Conservation (phyloP, 2,888 invertebrate genomes). For the Ormyrus rosae region DNA sequence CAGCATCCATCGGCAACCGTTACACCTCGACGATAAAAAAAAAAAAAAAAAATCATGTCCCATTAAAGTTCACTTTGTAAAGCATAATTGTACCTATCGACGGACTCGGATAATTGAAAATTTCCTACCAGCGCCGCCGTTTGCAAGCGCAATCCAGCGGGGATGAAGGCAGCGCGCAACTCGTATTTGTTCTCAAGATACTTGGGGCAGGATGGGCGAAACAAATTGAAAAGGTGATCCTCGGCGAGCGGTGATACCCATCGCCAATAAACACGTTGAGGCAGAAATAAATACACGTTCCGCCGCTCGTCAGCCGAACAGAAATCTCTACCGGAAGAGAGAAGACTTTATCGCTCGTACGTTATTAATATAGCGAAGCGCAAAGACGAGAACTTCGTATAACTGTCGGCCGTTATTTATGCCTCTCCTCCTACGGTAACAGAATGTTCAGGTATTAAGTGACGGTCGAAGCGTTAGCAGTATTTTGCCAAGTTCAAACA, state of each 20-base stretch:
- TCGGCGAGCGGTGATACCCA: slow-evolving; percentile 37
- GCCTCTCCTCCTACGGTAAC: slow-evolving; percentile 21
- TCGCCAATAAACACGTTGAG: slow-evolving; percentile 51
- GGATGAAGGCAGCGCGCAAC: slow-evolving; percentile 24
- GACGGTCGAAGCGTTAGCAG: slow-evolving; percentile 16
- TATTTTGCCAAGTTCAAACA: slow-evolving; percentile 42
- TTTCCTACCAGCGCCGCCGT: slow-evolving; percentile 1
- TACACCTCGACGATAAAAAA: too few species aligned
- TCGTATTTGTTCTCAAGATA: slow-evolving; percentile 47
- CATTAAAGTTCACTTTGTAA: too few species aligned
- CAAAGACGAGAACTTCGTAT: slow-evolving; percentile 53
- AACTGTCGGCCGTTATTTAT: slow-evolving; percentile 54
- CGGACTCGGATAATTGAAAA: slow-evolving; percentile 20
- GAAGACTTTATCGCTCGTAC: slow-evolving; percentile 52
- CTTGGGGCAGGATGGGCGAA: slow-evolving; percentile 21
- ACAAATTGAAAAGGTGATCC: slow-evolving; percentile 48
- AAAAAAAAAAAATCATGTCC: too few species aligned
- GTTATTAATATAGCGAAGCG: slow-evolving; percentile 54
- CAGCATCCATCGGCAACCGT: too few species aligned
- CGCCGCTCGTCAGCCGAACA: slow-evolving; percentile 31
- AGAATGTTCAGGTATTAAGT: slow-evolving; percentile 48
- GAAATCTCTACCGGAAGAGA: background rate
- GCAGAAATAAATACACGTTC: slow-evolving; percentile 46
- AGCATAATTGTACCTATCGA: background rate
- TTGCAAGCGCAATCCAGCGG: slow-evolving; percentile 13